Conservation (phyloP, 2,113 vertebrate species). For the Carollia perspicillata region DNA sequence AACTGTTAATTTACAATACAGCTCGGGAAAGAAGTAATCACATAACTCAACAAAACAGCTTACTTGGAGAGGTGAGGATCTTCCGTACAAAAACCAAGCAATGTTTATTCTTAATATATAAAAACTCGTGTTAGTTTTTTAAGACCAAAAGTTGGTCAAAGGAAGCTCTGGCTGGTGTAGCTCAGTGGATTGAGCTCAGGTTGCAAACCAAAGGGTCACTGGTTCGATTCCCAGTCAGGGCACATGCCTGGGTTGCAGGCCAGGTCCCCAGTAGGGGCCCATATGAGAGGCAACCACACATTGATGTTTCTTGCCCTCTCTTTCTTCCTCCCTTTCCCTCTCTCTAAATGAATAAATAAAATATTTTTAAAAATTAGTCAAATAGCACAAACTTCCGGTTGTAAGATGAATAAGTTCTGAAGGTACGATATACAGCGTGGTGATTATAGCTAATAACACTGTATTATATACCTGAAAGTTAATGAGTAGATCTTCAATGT, state of each 20-base stretch:
- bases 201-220: no score
- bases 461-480: background rate
- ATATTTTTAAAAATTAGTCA: background rate
- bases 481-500: background rate
- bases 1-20: slow-evolving; percentile 13
- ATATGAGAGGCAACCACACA: no score
- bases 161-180: no score
- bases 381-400: background rate
- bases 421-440: background rate
- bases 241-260: no score
- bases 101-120: slow-evolving; percentile 31
- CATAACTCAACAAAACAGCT: background rate
- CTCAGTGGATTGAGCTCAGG: no score
- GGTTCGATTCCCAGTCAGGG: no score
- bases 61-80: background rate
- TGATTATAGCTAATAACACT: background rate
- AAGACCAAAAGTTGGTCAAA: background rate
- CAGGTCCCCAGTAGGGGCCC: no score
- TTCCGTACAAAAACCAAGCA: background rate
- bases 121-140: slow-evolving; percentile 8
- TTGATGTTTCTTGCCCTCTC: no score
- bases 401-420: background rate
- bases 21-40: background rate
- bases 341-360: no score
- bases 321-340: no score